Evolutionary conservation across 2,888 invertebrate species (phyloP).

Genomic region (Opisthograptis luteolata): DNA sequence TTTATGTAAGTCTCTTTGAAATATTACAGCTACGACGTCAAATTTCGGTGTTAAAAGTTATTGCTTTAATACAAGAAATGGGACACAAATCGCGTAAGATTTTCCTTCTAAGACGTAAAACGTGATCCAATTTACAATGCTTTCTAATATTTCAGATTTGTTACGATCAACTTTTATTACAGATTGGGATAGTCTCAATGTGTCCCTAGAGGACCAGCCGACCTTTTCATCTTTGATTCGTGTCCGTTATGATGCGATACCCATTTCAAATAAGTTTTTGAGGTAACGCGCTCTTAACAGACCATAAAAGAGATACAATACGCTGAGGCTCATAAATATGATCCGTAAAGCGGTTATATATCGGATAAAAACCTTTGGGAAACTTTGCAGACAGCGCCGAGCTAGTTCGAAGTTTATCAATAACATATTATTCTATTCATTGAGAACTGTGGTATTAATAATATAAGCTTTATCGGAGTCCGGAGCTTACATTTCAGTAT

Average conservation of each 20-base stretch:
- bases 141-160: slow-evolving; percentile 73
- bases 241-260: slow-evolving; percentile 49
- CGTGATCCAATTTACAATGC: slow-evolving; percentile 74
- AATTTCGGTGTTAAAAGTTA: slow-evolving; percentile 36
- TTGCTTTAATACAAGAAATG: slow-evolving; percentile 47
- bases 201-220: slow-evolving; percentile 56
- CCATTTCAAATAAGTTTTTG: slow-evolving; percentile 43
- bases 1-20: slow-evolving; percentile 39
- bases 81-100: slow-evolving; percentile 55
- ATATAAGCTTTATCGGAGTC: neutral
- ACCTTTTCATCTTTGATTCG: slow-evolving; percentile 58
- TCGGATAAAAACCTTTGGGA: neutral
- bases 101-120: slow-evolving; percentile 61
- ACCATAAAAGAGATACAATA: slow-evolving; percentile 26
- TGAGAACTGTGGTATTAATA: slow-evolving; percentile 13
- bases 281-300: slow-evolving; percentile 39
- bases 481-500: neutral
- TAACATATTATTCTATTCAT: slow-evolving; percentile 7
- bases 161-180: slow-evolving; percentile 74
- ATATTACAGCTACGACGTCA: slow-evolving; percentile 35
- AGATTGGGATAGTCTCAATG: slow-evolving; percentile 69
- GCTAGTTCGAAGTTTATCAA: neutral
- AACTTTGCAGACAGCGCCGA: slow-evolving; percentile 7
- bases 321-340: slow-evolving; percentile 16
- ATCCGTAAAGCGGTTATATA: slow-evolving; percentile 5